Conservation (phyloP, 2,113 vertebrate genomes). For the Oostethus manadensis region DNA sequence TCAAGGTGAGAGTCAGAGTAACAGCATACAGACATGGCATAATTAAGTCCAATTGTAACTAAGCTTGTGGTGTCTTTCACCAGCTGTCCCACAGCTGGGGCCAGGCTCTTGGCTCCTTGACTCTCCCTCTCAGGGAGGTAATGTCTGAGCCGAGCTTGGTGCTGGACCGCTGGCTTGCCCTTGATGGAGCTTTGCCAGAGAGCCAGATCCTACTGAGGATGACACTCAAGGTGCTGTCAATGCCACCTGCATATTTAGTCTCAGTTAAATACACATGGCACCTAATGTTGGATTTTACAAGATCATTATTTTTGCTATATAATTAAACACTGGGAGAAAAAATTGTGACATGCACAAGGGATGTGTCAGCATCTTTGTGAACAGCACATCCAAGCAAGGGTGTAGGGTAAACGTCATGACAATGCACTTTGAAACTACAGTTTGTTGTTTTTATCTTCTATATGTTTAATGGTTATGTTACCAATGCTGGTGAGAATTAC, state of each 20-base stretch:
- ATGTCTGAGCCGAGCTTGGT: constrained; percentile 70
- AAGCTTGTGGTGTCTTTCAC: constrained; percentile 25
- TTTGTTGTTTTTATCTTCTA: background rate
- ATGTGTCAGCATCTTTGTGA: background rate
- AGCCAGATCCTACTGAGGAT: constrained; percentile 81
- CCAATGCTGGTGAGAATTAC: too few relatives aligned
- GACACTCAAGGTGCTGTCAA: constrained; percentile 75
- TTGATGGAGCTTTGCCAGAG: constrained; percentile 71
- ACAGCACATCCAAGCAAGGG: background rate
- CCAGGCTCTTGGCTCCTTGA: constrained; percentile 71
- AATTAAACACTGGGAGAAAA: too few relatives aligned
- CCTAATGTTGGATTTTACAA: background rate
- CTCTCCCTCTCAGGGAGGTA: constrained; percentile 76
- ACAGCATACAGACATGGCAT: too few relatives aligned
- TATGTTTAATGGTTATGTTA: too few relatives aligned
- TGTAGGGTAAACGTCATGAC: background rate
- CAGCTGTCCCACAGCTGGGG: constrained; percentile 75
- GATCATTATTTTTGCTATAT: background rate
- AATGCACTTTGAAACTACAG: background rate
- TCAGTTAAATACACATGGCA: background rate
- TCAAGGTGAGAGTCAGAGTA: constrained; percentile 72
- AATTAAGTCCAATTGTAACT: background rate
- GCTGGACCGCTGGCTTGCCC: constrained; percentile 79
- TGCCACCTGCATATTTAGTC: background rate
- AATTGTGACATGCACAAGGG: too few relatives aligned